These are phyloP conservation scores for Thyatira batis DNA, from an alignment of 2,888 invertebrate species.

Conservation along the genomic window DNA sequence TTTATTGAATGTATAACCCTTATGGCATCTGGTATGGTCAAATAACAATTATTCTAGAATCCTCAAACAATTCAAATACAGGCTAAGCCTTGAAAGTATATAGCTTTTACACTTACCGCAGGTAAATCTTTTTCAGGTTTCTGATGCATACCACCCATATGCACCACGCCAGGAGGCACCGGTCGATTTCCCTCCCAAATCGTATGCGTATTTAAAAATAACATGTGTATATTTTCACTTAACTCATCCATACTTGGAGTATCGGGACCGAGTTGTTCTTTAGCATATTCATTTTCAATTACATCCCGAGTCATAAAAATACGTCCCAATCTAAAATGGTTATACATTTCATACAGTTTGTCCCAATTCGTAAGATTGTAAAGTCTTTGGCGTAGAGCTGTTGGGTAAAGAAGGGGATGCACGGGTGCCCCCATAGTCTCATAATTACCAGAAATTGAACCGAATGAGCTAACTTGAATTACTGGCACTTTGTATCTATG, in stretches of 20 bases:
- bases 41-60: too few species aligned
- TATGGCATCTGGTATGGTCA: too few species aligned
- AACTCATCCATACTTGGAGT: background rate
- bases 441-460: conserved; percentile 7
- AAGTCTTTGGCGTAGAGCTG: background rate
- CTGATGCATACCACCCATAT: conserved; percentile 48
- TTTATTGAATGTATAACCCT: too few species aligned
- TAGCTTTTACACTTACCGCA: conserved; percentile 20
- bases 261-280: background rate
- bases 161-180: conserved; percentile 40
- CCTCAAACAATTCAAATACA: too few species aligned
- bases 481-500: conserved; percentile 29
- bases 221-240: conserved; percentile 34
- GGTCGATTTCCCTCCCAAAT: conserved; percentile 48
- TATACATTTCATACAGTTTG: conserved; percentile 19
- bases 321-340: conserved; percentile 1
- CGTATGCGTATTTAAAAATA: conserved; percentile 44
- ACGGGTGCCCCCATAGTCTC: conserved; percentile 14
- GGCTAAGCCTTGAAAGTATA: too few species aligned
- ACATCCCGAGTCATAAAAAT: background rate
- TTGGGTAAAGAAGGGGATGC: conserved; percentile 18
- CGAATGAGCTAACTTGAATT: conserved; percentile 28
- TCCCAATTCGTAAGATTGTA: conserved; percentile 17
- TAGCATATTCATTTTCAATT: background rate
- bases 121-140: conserved; percentile 33